Evolutionary conservation across 2,797 vertebrate genomes (phyloP).

Genomic region (Alfaro cultratus): DNA sequence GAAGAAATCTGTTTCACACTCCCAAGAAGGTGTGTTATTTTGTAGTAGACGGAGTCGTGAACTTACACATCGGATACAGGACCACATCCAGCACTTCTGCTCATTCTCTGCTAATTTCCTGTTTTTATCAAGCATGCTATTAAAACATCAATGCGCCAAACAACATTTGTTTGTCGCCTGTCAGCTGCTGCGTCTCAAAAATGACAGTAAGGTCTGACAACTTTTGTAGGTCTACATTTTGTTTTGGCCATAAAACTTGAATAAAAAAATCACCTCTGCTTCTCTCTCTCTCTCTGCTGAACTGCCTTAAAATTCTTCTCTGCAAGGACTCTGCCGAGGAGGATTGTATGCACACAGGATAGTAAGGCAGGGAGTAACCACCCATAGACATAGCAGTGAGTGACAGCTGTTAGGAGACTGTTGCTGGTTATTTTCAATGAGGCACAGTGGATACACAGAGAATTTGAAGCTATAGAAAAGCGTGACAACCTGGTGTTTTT

Average conservation of each 20-base stretch:
- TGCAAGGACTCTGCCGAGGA: not conserved
- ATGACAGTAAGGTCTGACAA: not conserved
- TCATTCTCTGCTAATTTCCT: not conserved
- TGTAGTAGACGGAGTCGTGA: not conserved
- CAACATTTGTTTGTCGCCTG: not conserved
- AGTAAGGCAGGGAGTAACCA: not conserved
- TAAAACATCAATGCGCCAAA: not conserved
- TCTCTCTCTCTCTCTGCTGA: not conserved
- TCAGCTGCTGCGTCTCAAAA: not conserved
- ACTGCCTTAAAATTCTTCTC: not conserved
- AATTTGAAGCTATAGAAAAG: not conserved
- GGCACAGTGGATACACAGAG: not conserved
- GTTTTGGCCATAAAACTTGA: not conserved
- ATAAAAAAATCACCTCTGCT: not conserved
- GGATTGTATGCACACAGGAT: not conserved
- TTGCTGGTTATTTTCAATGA: not conserved
- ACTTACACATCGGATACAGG: not conserved
- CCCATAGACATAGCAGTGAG: not conserved
- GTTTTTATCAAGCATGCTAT: not conserved
- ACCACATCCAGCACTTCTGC: not conserved
- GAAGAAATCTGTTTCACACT: not conserved
- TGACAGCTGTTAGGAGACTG: not conserved
- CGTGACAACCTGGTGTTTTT: not conserved
- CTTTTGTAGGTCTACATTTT: not conserved
- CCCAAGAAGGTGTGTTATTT: not conserved